Evolutionary conservation across 2,888 invertebrate genomes (phyloP).

Genomic region (Meloe dianella): DNA sequence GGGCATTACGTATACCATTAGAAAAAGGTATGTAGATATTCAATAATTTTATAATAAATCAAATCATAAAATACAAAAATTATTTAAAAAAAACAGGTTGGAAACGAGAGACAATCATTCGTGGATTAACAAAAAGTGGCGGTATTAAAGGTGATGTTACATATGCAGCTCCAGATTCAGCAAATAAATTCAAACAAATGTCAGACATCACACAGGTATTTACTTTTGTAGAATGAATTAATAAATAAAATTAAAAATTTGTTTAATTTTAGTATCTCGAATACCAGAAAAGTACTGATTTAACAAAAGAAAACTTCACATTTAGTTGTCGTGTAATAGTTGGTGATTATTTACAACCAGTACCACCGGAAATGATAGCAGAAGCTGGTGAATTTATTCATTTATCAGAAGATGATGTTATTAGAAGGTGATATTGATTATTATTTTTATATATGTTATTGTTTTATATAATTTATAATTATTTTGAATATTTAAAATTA

Average conservation of each 20-base stretch:
- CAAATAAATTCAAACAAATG: slow-evolving; percentile 67
- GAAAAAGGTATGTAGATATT: slow-evolving; percentile 62
- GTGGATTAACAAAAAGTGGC: slow-evolving; percentile 84
- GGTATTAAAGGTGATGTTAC: slow-evolving; percentile 92
- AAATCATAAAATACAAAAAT: background rate
- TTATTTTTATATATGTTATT: too few species aligned
- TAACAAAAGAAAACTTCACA: slow-evolving; percentile 88
- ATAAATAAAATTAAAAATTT: background rate
- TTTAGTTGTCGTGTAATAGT: slow-evolving; percentile 88
- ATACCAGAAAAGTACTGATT: slow-evolving; percentile 63
- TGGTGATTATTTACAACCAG: slow-evolving; percentile 89
- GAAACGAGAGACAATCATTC: slow-evolving; percentile 91
- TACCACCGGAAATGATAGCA: slow-evolving; percentile 65
- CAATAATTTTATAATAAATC: slow-evolving; percentile 12
- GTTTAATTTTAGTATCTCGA: slow-evolving; percentile 72
- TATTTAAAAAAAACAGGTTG: slow-evolving; percentile 69
- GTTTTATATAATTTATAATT: background rate
- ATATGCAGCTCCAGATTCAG: slow-evolving; percentile 75
- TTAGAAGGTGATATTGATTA: too few species aligned
- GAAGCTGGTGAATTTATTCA: slow-evolving; percentile 77
- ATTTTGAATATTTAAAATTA: slow-evolving; percentile 43
- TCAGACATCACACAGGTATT: slow-evolving; percentile 71
- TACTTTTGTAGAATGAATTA: background rate
- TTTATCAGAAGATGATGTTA: slow-evolving; percentile 82
- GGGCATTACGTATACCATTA: slow-evolving; percentile 69